These are phyloP conservation scores for Atlantisia rogersi DNA, from an alignment of 2,113 vertebrate species.

Conservation along the genomic window DNA sequence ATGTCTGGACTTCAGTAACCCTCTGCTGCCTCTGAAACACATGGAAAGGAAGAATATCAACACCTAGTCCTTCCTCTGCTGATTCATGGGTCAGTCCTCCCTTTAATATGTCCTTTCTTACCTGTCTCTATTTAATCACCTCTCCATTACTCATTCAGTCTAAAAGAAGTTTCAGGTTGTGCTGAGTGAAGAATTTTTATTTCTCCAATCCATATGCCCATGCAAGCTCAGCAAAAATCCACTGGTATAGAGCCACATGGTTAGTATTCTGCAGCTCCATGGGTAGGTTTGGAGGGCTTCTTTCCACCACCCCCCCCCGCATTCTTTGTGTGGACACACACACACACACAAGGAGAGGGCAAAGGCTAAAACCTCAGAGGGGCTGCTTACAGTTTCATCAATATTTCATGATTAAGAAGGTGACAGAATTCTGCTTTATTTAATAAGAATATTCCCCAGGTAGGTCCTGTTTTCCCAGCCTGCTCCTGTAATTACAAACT, in stretches of 20 bases:
- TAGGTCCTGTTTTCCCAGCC: slow-evolving; percentile 33
- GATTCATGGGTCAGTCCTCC: neutral
- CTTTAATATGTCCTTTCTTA: neutral
- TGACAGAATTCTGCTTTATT: slow-evolving; percentile 73
- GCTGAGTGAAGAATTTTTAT: slow-evolving; percentile 21
- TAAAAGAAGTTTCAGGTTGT: neutral
- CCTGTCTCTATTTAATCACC: neutral
- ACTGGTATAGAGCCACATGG: neutral
- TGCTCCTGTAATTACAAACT: slow-evolving; percentile 49
- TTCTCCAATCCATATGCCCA: neutral
- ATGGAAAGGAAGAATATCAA: neutral
- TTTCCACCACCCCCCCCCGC: neutral
- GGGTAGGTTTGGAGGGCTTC: neutral
- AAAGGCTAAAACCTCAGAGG: slow-evolving; percentile 66
- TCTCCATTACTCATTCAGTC: neutral
- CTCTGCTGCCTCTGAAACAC: neutral
- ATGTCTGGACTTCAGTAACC: neutral
- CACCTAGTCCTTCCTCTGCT: neutral
- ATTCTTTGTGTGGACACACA: slow-evolving; percentile 11
- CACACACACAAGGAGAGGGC: slow-evolving; percentile 40
- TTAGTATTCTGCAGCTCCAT: slow-evolving; percentile 35
- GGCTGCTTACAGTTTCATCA: slow-evolving; percentile 70
- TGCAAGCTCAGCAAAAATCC: slow-evolving; percentile 56
- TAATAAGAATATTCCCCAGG: slow-evolving; percentile 67
- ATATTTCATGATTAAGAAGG: slow-evolving; percentile 74